These are phyloP conservation scores for Drosophila aff. DNA, from an alignment of 1,140 invertebrate species.

Conservation along the genomic window DNA sequence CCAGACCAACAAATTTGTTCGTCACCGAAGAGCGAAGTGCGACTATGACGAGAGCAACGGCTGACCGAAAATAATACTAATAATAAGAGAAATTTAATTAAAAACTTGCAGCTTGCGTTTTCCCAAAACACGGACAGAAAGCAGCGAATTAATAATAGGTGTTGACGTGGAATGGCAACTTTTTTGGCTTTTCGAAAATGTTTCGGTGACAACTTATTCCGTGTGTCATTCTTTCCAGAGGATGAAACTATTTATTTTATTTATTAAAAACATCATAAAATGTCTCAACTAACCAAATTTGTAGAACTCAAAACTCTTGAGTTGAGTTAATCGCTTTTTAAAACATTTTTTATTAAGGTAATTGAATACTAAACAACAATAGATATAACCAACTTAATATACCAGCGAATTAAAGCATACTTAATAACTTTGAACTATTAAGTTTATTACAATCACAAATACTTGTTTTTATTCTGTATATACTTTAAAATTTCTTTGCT, in stretches of 20 bases:
- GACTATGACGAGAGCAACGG: conserved; percentile 23
- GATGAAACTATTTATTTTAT: background rate
- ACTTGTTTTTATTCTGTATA: background rate
- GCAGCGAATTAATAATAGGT: conserved; percentile 33
- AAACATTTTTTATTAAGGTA: background rate
- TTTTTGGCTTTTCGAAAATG: conserved; percentile 14
- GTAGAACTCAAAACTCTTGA: background rate
- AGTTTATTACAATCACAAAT: background rate
- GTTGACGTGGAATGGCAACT: conserved; percentile 32
- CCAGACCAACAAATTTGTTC: conserved; percentile 13
- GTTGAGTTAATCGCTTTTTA: background rate
- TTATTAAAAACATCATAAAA: background rate
- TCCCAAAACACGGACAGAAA: conserved; percentile 15
- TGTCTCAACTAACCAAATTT: background rate
- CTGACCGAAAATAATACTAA: conserved; percentile 44
- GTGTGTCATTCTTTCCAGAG: background rate
- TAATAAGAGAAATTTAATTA: conserved; percentile 56
- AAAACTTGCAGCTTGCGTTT: conserved; percentile 43
- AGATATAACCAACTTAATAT: background rate
- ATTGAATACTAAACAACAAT: background rate
- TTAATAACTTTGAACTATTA: background rate
- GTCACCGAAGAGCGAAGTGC: conserved; percentile 10
- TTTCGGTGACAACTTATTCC: conserved; percentile 2
- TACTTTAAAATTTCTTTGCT: background rate
- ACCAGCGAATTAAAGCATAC: background rate